These are phyloP conservation scores for Tenualosa thibaudeaui DNA, from an alignment of 2,797 vertebrate genomes.

Conservation along the genomic window DNA sequence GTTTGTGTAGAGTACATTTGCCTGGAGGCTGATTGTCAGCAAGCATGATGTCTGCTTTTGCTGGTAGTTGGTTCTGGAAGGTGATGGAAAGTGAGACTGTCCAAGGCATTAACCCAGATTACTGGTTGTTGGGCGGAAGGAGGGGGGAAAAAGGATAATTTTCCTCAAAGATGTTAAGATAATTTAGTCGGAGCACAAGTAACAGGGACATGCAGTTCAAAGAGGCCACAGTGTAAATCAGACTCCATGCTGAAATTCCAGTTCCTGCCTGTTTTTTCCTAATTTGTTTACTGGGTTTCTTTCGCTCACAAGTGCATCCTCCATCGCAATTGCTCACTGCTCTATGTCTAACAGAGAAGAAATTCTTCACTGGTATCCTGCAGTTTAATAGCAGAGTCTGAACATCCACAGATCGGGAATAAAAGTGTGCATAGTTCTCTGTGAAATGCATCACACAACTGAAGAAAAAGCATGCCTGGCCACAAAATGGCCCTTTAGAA, in stretches of 20 bases:
- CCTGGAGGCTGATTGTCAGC: constrained; percentile 10
- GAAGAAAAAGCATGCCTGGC: not conserved
- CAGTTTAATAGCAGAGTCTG: constrained; percentile 14
- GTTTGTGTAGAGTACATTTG: not conserved
- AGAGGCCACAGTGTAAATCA: constrained; percentile 18
- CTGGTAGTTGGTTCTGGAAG: not conserved
- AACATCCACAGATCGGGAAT: constrained; percentile 10
- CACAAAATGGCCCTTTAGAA: not conserved
- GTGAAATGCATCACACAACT: constrained; percentile 7
- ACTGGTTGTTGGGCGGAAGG: constrained; percentile 9
- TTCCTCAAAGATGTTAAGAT: constrained; percentile 24
- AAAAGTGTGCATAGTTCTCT: constrained; percentile 23
- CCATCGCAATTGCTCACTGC: not conserved
- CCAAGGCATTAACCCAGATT: constrained; percentile 23
- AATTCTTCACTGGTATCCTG: constrained; percentile 13
- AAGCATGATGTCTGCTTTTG: not conserved
- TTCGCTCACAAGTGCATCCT: not conserved
- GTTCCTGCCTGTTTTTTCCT: not conserved
- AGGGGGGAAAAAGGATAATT: not conserved
- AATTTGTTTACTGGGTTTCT: not conserved
- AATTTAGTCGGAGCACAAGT: not conserved
- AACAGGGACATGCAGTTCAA: not conserved
- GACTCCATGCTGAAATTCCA: constrained; percentile 8
- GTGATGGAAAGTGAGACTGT: constrained; percentile 12
- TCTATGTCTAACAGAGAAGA: not conserved